phyloP scores from a whole-genome alignment of 1,140 invertebrate genomes.

The Lepidurus apus region DNA sequence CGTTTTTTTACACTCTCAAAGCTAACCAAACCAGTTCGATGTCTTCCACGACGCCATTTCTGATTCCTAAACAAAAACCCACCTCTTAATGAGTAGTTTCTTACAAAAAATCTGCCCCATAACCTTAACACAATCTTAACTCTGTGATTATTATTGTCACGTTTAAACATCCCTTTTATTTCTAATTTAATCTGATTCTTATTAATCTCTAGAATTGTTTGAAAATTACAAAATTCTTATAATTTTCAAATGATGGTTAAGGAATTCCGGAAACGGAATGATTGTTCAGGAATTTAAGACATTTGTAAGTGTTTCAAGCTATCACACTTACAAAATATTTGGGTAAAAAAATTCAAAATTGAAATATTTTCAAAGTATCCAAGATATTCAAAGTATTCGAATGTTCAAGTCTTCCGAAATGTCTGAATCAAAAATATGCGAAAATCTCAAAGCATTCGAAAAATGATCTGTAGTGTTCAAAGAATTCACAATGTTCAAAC shows the following conservation, averaged over 20 bases:
- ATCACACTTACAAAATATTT: constrained; percentile 1
- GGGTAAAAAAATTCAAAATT: background rate
- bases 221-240: background rate
- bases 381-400: background rate
- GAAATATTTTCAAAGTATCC: background rate
- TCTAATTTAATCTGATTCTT: background rate
- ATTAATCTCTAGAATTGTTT: background rate
- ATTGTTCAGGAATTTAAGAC: background rate
- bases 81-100: background rate
- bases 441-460: background rate
- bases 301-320: background rate
- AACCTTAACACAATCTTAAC: background rate
- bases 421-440: background rate
- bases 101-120: background rate
- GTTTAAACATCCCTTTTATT: background rate
- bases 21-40: too few species aligned
- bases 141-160: too few species aligned
- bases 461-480: background rate
- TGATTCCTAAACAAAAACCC: too few species aligned
- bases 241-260: background rate
- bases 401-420: background rate
- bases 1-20: too few species aligned
- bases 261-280: background rate
- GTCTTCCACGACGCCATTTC: too few species aligned
- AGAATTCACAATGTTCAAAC: too few species aligned